phyloP scores from a whole-genome alignment of 2,797 vertebrate species.

The Vespertilio murinus region DNA sequence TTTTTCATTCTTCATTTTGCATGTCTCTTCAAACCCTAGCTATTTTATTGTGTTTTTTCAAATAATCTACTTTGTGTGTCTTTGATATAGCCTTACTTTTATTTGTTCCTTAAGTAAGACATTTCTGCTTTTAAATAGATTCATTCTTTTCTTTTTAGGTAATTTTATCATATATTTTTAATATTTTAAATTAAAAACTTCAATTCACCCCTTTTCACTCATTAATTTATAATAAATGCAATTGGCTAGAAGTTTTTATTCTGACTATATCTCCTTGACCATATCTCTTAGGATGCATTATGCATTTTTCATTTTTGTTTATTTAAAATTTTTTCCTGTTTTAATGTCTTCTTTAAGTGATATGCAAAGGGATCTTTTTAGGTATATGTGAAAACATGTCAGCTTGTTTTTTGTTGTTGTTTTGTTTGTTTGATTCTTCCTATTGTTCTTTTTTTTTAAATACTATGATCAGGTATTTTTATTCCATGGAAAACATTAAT shows the following conservation, averaged over 20 bases:
- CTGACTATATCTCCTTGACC: background rate
- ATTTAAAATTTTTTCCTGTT: background rate
- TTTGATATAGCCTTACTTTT: background rate
- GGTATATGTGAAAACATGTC: background rate
- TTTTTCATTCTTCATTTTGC: background rate
- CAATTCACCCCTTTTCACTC: background rate
- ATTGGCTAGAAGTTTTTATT: background rate
- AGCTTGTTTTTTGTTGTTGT: background rate
- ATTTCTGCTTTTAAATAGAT: background rate
- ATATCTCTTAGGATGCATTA: background rate
- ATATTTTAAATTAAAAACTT: background rate
- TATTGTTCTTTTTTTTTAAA: background rate
- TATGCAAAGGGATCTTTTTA: background rate
- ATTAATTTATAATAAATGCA: background rate
- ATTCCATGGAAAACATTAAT: background rate
- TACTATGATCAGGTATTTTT: background rate
- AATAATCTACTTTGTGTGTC: background rate
- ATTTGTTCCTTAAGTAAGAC: background rate
- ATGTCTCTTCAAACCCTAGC: background rate
- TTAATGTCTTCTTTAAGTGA: background rate
- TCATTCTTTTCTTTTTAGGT: background rate
- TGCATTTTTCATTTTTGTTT: background rate
- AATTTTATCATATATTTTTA: background rate
- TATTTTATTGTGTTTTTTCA: slow-evolving; percentile 28
- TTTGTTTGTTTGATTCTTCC: too few species aligned